Conservation (phyloP, 92 coral and sea anemone genomes). For the Parazoanthus atlanticus region DNA sequence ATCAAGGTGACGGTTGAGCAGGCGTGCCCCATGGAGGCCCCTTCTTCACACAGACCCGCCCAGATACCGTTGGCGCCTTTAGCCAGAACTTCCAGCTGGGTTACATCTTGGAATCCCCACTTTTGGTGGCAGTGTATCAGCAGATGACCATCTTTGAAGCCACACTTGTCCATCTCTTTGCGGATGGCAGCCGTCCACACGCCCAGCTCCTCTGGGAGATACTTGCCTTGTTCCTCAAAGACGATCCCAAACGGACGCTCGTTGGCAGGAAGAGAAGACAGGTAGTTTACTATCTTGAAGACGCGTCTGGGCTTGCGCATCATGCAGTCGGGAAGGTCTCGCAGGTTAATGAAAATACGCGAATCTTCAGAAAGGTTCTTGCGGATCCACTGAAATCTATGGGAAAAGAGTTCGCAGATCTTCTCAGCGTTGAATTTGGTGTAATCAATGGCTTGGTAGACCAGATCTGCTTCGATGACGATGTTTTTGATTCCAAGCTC, state of each 20-base stretch:
- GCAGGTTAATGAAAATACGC: constrained; percentile 68
- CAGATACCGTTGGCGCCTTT: constrained; percentile 67
- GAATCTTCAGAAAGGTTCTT: constrained; percentile 58
- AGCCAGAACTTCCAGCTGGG: constrained; percentile 60
- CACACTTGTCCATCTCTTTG: constrained; percentile 68
- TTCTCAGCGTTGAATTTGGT: constrained; percentile 38
- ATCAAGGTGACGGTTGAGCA: constrained; percentile 55
- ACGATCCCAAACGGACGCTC: constrained; percentile 67
- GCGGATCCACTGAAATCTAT: constrained; percentile 65
- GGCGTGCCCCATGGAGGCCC: constrained; percentile 68
- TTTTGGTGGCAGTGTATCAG: constrained; percentile 60
- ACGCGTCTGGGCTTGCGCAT: constrained; percentile 46
- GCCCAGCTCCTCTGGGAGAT: constrained; percentile 78
- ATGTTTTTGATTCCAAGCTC: constrained; percentile 51
- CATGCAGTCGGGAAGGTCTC: constrained; percentile 47
- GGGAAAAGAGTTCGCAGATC: constrained; percentile 48
- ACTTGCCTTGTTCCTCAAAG: constrained; percentile 73
- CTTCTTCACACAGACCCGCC: constrained; percentile 62
- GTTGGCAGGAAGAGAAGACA: constrained; percentile 35
- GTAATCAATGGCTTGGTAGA: constrained; percentile 49
- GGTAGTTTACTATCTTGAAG: constrained; percentile 44
- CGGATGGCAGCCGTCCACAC: constrained; percentile 77
- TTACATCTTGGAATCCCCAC: constrained; percentile 59
- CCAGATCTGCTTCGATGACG: constrained; percentile 63
- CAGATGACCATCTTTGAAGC: constrained; percentile 56